These are phyloP conservation scores for Rhodinocichla rosea DNA, from an alignment of 2,113 vertebrate species.

Conservation along the genomic window DNA sequence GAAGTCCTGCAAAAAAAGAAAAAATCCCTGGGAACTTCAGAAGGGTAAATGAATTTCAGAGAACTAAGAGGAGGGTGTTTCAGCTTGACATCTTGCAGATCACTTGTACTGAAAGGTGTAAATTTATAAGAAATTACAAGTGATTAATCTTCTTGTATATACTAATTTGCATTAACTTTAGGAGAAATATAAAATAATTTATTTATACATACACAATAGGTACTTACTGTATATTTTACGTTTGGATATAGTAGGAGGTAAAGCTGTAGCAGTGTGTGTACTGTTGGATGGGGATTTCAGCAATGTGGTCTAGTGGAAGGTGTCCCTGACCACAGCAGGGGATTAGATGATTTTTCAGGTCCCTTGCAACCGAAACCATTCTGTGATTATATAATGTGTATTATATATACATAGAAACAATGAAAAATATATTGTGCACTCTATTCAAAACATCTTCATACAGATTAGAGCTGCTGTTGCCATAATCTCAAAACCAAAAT, in stretches of 20 bases:
- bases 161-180: background rate
- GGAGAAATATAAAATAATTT: background rate
- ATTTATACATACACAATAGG: background rate
- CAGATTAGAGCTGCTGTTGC: background rate
- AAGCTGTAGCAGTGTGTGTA: background rate
- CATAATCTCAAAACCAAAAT: background rate
- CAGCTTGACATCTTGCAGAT: background rate
- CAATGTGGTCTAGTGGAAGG: background rate
- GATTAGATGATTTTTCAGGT: background rate
- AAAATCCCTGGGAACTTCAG: background rate
- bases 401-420: background rate
- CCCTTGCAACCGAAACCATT: background rate
- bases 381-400: background rate
- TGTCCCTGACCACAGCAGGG: background rate
- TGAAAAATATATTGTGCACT: background rate
- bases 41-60: background rate
- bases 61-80: background rate
- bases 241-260: background rate
- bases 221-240: background rate
- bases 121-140: background rate
- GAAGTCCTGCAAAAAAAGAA: background rate
- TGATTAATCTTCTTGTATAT: background rate
- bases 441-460: background rate
- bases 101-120: background rate
- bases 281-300: background rate